phyloP scores from a whole-genome alignment of 2,797 vertebrate species.

The Amblyopsis hoosieri region DNA sequence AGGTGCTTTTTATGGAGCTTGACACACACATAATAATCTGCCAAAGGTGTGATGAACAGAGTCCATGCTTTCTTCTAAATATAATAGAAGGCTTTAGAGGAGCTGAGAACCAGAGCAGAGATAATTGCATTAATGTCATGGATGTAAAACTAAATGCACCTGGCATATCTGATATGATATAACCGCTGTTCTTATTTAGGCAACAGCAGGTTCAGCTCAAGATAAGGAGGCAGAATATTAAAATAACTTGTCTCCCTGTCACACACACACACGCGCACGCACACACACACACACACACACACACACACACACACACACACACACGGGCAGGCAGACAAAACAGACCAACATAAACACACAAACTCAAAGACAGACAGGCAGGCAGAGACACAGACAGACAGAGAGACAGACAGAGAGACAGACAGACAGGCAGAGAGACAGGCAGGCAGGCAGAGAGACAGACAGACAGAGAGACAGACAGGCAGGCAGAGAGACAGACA shows the following conservation, averaged over 20 bases:
- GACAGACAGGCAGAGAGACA: not conserved
- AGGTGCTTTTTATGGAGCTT: not conserved
- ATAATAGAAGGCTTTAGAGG: constrained; percentile 5
- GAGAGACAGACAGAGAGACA: not conserved
- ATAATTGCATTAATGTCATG: constrained; percentile 36
- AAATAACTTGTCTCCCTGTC: constrained; percentile 26
- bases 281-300: constrained; percentile 6
- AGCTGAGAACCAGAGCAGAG: constrained; percentile 21
- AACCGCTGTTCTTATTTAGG: constrained; percentile 1
- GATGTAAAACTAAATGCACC: not conserved
- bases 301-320: too few relatives aligned
- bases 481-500: too few relatives aligned
- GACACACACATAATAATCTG: not conserved
- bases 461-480: not conserved
- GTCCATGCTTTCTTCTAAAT: too few relatives aligned
- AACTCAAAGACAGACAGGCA: constrained; percentile 6
- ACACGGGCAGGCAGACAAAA: too few relatives aligned
- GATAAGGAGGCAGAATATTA: not conserved
- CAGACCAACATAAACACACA: too few relatives aligned
- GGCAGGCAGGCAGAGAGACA: too few relatives aligned
- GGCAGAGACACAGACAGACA: not conserved
- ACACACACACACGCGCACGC: constrained; percentile 15
- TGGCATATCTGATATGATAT: too few relatives aligned
- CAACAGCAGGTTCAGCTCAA: not conserved
- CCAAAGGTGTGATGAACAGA: too few relatives aligned